phyloP scores from a whole-genome alignment of 2,113 vertebrate species.

The Forbesichthys papilliferus region DNA sequence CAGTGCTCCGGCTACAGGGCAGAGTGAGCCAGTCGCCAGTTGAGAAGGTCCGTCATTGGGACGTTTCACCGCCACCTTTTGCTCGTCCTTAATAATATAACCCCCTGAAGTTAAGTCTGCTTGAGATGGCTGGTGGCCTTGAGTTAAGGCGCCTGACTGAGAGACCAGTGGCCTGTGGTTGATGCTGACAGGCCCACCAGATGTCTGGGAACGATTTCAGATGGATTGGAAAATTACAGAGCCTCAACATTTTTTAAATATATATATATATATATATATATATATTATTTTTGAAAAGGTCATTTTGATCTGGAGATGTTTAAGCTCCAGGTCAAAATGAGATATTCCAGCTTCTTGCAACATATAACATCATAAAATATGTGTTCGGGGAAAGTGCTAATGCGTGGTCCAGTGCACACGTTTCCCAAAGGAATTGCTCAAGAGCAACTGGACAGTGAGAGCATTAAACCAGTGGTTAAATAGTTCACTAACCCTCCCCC shows the following conservation, averaged over 20 bases:
- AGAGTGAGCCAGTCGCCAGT: neutral
- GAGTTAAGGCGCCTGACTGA: slow-evolving; percentile 51
- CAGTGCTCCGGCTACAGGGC: neutral
- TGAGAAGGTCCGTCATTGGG: slow-evolving; percentile 26
- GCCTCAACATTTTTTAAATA: neutral
- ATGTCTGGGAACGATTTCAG: slow-evolving; percentile 34
- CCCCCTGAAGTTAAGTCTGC: slow-evolving; percentile 25
- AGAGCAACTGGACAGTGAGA: no score
- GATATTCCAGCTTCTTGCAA: no score
- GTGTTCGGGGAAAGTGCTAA: no score
- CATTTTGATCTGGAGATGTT: no score
- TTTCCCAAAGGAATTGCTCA: no score
- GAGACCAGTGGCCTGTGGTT: slow-evolving; percentile 61
- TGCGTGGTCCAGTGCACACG: no score
- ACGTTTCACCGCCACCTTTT: slow-evolving; percentile 2
- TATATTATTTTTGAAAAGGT: neutral
- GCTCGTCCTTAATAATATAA: slow-evolving; percentile 55
- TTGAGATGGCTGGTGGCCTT: slow-evolving; percentile 50
- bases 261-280: neutral
- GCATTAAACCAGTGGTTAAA: no score
- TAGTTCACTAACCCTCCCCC: neutral
- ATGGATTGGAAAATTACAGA: slow-evolving; percentile 49
- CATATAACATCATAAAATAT: no score
- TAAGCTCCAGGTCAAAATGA: no score
- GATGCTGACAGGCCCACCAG: slow-evolving; percentile 46